Percentiles rank a stretch among this genome's conserved stretches.
These are phyloP conservation scores for Heterotis niloticus DNA, from an alignment of 2,113 vertebrate species.

Conservation along the genomic window DNA sequence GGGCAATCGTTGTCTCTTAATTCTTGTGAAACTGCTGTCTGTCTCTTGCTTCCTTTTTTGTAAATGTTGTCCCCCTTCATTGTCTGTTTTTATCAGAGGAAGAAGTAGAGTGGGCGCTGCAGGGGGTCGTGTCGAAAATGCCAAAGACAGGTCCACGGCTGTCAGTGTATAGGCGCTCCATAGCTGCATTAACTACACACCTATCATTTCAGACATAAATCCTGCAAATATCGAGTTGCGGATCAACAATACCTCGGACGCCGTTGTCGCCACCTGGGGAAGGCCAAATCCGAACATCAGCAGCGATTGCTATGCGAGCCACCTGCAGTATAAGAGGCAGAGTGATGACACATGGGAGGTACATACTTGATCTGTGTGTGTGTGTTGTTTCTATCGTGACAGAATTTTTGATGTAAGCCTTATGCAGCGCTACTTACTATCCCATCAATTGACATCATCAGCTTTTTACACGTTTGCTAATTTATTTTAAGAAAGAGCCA, in stretches of 20 bases:
- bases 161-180: no score
- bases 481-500: no score
- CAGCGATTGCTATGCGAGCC: not conserved
- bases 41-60: no score
- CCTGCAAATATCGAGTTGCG: not conserved
- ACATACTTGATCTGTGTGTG: not conserved
- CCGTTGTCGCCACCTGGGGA: not conserved
- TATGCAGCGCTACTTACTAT: not conserved
- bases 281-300: not conserved
- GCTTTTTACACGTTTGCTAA: no score
- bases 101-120: not conserved
- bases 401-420: not conserved
- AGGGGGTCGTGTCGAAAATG: not conserved
- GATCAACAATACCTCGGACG: not conserved
- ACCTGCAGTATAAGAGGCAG: constrained; percentile 6
- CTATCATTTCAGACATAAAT: constrained; percentile 4
- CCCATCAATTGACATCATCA: not conserved
- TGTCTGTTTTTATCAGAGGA: no score
- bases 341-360: constrained; percentile 8
- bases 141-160: no score
- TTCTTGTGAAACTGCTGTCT: no score
- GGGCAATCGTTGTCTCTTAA: no score
- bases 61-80: no score
- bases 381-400: not conserved
- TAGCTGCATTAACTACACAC: no score